Conservation (phyloP, 23 tunicate genomes). For the Oikopleura albicans region DNA sequence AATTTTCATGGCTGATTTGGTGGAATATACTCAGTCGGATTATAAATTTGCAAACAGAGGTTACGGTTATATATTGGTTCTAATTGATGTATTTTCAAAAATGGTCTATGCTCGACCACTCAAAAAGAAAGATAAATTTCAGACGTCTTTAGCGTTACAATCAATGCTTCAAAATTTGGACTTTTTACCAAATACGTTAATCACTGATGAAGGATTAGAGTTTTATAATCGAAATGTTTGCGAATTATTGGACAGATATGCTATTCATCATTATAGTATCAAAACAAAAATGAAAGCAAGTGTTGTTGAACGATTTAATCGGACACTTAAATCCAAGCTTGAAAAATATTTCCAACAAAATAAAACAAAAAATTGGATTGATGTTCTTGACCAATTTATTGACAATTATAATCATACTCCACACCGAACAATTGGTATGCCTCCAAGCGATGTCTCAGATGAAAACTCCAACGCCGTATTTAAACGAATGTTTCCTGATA, state of each 20-base stretch:
- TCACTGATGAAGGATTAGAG: not conserved
- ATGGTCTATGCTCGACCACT: not conserved
- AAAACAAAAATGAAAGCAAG: no score
- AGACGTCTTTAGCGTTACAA: not conserved
- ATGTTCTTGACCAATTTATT: not conserved
- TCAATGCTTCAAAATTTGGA: not conserved
- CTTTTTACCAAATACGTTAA: not conserved
- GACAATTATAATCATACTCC: not conserved
- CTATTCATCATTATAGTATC: not conserved
- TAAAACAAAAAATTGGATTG: not conserved
- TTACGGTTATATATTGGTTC: not conserved
- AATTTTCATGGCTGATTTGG: not conserved
- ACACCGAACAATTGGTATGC: not conserved
- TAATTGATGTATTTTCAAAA: not conserved
- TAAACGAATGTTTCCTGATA: not conserved
- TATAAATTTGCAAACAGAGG: not conserved
- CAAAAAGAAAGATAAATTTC: not conserved
- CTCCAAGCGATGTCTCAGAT: not conserved
- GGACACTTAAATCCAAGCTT: not conserved
- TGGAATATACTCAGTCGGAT: not conserved
- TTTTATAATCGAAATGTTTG: not conserved
- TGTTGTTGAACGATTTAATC: not conserved
- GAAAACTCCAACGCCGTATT: not conserved
- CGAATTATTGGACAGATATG: not conserved
- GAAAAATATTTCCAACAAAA: not conserved